These are phyloP conservation scores for pig (Sus scrofa) DNA, from an alignment of 2,113 vertebrate genomes.

Conservation along the genomic window DNA sequence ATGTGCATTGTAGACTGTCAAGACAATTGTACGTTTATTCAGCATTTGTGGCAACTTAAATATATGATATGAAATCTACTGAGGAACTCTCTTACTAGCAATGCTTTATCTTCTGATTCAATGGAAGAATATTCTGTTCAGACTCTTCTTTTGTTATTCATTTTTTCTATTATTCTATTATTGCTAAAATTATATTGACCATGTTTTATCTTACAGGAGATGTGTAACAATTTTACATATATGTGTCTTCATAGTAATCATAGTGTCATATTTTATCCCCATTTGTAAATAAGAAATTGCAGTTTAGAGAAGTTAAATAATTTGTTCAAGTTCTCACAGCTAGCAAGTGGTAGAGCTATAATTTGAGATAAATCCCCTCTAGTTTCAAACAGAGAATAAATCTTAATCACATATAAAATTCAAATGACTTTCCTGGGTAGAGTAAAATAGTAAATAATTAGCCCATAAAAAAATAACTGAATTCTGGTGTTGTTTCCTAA, in stretches of 20 bases:
- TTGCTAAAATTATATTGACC: neutral
- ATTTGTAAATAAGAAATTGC: neutral
- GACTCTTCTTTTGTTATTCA: neutral
- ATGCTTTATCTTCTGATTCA: neutral
- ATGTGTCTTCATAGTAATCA: neutral
- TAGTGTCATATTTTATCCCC: neutral
- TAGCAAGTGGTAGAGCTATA: neutral
- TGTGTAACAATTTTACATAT: neutral
- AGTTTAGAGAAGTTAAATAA: neutral
- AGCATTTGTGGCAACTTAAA: neutral
- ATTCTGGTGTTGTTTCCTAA: neutral
- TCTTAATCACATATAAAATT: slow-evolving; percentile 16
- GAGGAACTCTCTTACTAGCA: neutral
- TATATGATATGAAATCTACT: neutral
- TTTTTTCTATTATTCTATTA: neutral
- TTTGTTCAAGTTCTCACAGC: neutral
- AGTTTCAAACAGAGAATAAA: neutral
- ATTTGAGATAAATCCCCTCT: neutral
- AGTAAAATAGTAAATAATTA: slow-evolving; percentile 19
- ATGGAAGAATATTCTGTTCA: neutral
- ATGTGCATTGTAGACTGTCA: neutral
- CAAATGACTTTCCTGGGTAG: neutral
- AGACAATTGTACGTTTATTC: neutral
- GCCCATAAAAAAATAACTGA: neutral
- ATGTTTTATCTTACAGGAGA: neutral